Percentiles rank a stretch among this genome's conserved stretches.
Evolutionary conservation across 2,888 invertebrate genomes (phyloP).

Genomic region (Megastigmus dorsalis): DNA sequence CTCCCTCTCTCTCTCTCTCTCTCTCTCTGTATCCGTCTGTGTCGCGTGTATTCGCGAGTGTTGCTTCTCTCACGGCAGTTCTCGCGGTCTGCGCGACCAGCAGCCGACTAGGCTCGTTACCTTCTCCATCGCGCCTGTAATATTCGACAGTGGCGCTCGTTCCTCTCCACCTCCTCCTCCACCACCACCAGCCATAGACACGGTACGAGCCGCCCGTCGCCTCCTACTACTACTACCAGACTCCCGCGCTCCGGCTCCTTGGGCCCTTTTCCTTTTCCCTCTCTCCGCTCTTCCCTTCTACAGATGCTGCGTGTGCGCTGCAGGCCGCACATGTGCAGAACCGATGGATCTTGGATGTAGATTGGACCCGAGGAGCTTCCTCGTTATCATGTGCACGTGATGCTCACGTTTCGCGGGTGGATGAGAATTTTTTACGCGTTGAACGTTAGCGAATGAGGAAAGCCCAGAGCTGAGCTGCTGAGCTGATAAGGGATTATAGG

Average conservation of each 20-base stretch:
- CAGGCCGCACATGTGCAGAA: background rate
- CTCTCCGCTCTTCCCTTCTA: too few relatives aligned
- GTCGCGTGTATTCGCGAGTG: too few relatives aligned
- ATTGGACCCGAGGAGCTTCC: background rate
- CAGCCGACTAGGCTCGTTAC: slow-evolving; percentile 52
- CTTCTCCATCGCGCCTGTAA: slow-evolving; percentile 70
- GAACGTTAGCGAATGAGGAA: too few relatives aligned
- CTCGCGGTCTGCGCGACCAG: slow-evolving; percentile 46
- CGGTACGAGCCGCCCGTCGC: background rate
- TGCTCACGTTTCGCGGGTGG: background rate
- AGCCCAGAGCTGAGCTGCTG: too few relatives aligned
- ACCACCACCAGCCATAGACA: background rate
- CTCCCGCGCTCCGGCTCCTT: slow-evolving; percentile 9
- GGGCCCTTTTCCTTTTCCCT: slow-evolving; percentile 26
- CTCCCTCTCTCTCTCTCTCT: too few relatives aligned
- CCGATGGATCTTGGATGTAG: background rate
- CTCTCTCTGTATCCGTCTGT: too few relatives aligned
- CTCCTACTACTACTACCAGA: background rate
- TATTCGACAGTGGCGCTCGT: slow-evolving; percentile 68
- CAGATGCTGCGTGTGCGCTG: background rate
- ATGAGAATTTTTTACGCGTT: too few relatives aligned
- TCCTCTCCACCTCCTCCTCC: slow-evolving; percentile 65
- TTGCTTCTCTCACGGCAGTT: slow-evolving; percentile 7
- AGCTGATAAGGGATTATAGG: too few relatives aligned
- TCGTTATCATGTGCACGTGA: too few relatives aligned